Percentiles rank a stretch among this genome's conserved stretches.
These are phyloP conservation scores for Lordiphosa mommai DNA, from an alignment of 1,140 invertebrate species.

Conservation along the genomic window DNA sequence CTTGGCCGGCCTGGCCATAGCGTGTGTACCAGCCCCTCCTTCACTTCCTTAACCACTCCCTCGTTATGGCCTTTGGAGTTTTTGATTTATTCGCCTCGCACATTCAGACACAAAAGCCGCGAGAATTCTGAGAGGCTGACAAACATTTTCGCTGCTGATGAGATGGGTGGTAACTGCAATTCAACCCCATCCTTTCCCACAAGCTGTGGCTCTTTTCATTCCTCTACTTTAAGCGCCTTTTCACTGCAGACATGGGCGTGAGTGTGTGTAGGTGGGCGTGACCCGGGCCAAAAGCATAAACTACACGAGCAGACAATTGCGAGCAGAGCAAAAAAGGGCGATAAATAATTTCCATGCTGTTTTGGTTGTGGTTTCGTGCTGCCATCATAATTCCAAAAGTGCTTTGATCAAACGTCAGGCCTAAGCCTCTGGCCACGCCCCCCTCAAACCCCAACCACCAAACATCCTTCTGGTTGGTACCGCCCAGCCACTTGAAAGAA, in stretches of 20 bases:
- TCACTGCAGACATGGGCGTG: slow-evolving; percentile 27
- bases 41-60: slow-evolving; percentile 5
- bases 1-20: too few relatives aligned
- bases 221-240: slow-evolving; percentile 37
- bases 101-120: slow-evolving; percentile 59
- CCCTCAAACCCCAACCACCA: neutral
- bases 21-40: slow-evolving; percentile 4
- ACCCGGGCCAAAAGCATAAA: slow-evolving; percentile 42
- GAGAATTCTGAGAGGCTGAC: slow-evolving; percentile 17
- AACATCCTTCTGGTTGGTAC: slow-evolving; percentile 15
- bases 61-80: slow-evolving; percentile 30
- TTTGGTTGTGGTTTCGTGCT: slow-evolving; percentile 28
- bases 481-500: neutral
- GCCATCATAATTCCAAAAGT: slow-evolving; percentile 61
- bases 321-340: slow-evolving; percentile 19
- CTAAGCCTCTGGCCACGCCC: slow-evolving; percentile 52
- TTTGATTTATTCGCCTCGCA: slow-evolving; percentile 67
- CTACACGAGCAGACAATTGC: slow-evolving; percentile 66
- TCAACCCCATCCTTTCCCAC: neutral
- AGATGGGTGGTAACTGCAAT: slow-evolving; percentile 48
- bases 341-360: slow-evolving; percentile 60
- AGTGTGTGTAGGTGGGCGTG: slow-evolving; percentile 18
- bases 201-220: slow-evolving; percentile 1
- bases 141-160: slow-evolving; percentile 48
- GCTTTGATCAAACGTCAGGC: slow-evolving; percentile 68